Base-by-base conservation (phyloP, 2,797 vertebrate genomes). In the Parauchenoglanis ngamensis region DNA sequence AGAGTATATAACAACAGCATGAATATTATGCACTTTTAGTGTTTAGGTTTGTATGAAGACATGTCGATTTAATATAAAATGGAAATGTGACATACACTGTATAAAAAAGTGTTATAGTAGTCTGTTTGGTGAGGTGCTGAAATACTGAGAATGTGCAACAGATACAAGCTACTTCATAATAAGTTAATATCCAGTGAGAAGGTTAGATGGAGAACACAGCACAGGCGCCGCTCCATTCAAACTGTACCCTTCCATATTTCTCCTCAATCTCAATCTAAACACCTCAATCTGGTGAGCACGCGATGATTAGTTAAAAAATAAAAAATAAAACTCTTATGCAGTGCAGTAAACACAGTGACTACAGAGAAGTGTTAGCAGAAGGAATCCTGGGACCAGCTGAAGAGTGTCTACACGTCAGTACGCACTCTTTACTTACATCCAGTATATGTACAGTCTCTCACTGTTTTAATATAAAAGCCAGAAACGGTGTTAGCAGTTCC, bases 101-200 rank as follows among this genome's bases (percentile, higher is more conserved):
- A 46, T 59, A 25, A 81, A 44, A 49, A 31, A 15, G 21, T 31
- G 73, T 70, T 68, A 59, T 35, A 87, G 86, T 84, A 87, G 86
- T 84, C 86, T 79, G 63, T 70, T 67, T 83, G 73, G 35, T 84
- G 72, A 87, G 61, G 81, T 68, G 52, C 31, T 78, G 81, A 77
- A 83, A 87, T 67, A 83, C 49, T 44, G 61, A 28, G 79, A 25
- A 61, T 46, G 73, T 68, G 35, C 17, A 70, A 65, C 52, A n/a
- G 73, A 35, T 78, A 84, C 1, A 13, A 81, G 78, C 46, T 25
- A 10, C n/a, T 82, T 82, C 44, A 83, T 49, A 4, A 68, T 67
- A 72, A 49, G 35, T 84, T 79, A 57, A 68, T 65, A 72, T 70
- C 76, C 83, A 21, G 57, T 35, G 75, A 68, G 61, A 82, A 49